Evolutionary conservation across 2,888 invertebrate genomes (phyloP), one percentile per base, ranked within the genome.

Genomic region (Sericinus montela): DNA sequence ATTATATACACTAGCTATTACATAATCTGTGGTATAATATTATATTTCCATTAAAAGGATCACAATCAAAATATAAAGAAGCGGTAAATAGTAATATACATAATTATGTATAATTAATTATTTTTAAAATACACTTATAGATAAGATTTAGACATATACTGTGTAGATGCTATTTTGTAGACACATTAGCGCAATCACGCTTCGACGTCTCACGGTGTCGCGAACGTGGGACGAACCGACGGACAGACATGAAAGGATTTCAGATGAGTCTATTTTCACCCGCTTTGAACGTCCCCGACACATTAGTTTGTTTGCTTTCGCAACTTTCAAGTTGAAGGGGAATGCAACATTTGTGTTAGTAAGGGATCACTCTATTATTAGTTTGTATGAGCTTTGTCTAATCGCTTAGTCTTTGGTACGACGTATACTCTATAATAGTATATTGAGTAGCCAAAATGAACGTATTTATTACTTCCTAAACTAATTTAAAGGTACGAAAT

Each of bases 201-300:
- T 49, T 28, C 36, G 34, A 41, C 54, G 63, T 59, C 51, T 56
- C 63, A 58, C 56, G 58, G 64, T 71, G 75, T 72, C 75, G 71
- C 68, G 63, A 69, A 65, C 70, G 70, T 65, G 70, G 70, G 62
- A 54, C 59, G 62, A 51, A 60, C 51, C 38, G 45, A 51, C 66
- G 56, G 69, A 67, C 72, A 62, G 74, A 84, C 85, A 79, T 84
- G 78, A 85, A 87, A 87, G 86, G 84, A 75, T 74, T 79, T 73
- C 76, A 72, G 73, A 79, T 73, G 75, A 65, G 69, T 85, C 87
- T 87, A 87, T 87, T 87, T 87, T 75, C 69, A 76, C 72, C 59
- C 83, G 70, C 84, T 86, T 86, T 84, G 82, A 84, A 75, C 70
- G 58, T 59, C 59, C 56, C 59, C 67, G 69, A 58, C 67, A 63